Evolutionary conservation across 2,113 vertebrate genomes (phyloP), one percentile per base, ranked within the genome.

Genomic region (Thinocorus orbignyianus): DNA sequence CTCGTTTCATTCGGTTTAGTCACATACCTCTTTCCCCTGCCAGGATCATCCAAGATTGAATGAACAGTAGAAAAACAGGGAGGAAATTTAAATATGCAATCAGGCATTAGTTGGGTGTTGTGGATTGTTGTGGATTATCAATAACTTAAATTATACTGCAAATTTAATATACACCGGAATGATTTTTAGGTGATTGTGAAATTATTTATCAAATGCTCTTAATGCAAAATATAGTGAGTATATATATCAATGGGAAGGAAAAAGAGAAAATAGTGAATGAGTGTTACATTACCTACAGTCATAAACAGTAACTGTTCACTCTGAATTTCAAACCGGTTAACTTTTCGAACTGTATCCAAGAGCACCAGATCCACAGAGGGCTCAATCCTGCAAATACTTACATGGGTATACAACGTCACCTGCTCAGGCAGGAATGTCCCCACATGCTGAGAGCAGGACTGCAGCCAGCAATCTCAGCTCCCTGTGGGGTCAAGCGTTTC

Each of bases 21-120:
- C 98, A 99, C 99, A 98, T 99, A 99, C 99, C 99, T 99, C 99
- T 99, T 99, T 99, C 97, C 99, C 99, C 99, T 99, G 99, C 98
- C 98, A 98, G 98, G 98, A 98, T 98, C 99, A 98, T 99, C 98
- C 98, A 98, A 98, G 98, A 98, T 97, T 98, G 98, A 98, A 98
- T 97, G 98, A 98, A 98, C 97, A 98, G 98, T 98, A 98, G 98
- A 98, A 98, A 98, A 98, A 99, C 98, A 99, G 98, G 98, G 98
- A 99, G 98, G 98, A 98, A 98, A 99, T 98, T 98, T 98, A 98
- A 98, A 98, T 98, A 98, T 92, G 98, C 96, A 98, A 97, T 98
- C 97, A 99, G 96, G 98, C 97, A 97, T 99, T 98, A 98, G 97
- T 97, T 86, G 97, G 97, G 98, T 98, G 78, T 94, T 72, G 28